A percentile compares a stretch with the other conserved stretches of the same genome.
Conservation (phyloP, 1,140 invertebrate species). For the Diplogasteroides magnus region DNA sequence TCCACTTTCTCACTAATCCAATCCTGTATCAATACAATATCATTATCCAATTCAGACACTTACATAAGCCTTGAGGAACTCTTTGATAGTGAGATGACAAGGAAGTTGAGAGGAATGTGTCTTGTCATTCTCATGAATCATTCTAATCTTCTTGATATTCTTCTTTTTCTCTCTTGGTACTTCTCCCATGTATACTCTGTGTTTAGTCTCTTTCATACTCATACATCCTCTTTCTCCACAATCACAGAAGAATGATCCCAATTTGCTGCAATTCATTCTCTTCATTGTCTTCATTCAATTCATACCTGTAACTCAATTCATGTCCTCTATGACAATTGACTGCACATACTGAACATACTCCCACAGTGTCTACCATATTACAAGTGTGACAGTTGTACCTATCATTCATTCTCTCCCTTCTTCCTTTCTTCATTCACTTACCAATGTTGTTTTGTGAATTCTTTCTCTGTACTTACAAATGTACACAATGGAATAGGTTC, state of each 20-base stretch:
- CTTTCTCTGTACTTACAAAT: constrained; percentile 62
- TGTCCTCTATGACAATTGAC: constrained; percentile 91
- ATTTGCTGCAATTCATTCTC: constrained; percentile 63
- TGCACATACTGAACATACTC: constrained; percentile 93
- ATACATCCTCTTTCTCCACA: constrained; percentile 70
- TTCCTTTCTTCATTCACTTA: neutral
- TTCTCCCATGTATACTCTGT: no score
- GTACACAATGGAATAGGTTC: no score
- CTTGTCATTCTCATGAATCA: no score
- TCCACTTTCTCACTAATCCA: no score
- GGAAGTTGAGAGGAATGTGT: no score
- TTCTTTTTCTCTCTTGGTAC: no score
- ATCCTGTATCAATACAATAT: no score
- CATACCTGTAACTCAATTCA: constrained; percentile 82
- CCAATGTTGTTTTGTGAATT: constrained; percentile 92
- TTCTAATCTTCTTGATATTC: no score
- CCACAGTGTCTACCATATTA: constrained; percentile 93
- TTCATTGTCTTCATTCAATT: neutral
- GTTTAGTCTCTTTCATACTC: constrained; percentile 72
- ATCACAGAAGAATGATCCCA: constrained; percentile 97
- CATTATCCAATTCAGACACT: no score
- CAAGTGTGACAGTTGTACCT: constrained; percentile 91
- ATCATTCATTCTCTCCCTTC: neutral
- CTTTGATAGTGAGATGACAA: no score
- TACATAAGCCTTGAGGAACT: no score